These are phyloP conservation scores for Aspiorhynchus laticeps DNA, from an alignment of 2,113 vertebrate genomes.

Conservation along the genomic window DNA sequence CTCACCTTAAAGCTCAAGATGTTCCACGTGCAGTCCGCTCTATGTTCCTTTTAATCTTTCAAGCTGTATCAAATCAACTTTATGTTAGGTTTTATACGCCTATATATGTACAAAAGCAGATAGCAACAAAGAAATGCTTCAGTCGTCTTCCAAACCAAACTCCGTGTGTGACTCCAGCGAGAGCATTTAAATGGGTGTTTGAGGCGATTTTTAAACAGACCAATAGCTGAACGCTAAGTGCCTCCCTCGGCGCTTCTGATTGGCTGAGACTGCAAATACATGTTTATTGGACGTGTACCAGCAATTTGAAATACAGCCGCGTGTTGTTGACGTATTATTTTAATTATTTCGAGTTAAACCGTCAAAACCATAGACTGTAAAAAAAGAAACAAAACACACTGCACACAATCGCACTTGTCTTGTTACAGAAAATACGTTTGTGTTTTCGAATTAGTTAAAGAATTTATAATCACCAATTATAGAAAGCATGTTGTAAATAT, in stretches of 20 bases:
- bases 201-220: constrained; percentile 70
- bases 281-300: constrained; percentile 37
- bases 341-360: background rate
- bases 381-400: background rate
- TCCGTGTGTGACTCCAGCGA: background rate
- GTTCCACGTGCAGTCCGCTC: background rate
- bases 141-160: background rate
- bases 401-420: background rate
- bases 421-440: background rate
- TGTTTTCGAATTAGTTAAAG: background rate
- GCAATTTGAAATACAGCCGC: constrained; percentile 51
- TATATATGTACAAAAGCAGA: background rate
- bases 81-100: background rate
- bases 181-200: constrained; percentile 71
- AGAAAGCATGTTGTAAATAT: background rate
- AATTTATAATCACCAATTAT: background rate
- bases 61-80: background rate
- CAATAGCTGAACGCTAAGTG: constrained; percentile 61
- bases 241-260: constrained; percentile 53
- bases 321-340: background rate
- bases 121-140: background rate
- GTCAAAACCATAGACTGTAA: too few relatives aligned
- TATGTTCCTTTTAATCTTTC: background rate
- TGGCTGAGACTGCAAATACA: constrained; percentile 49
- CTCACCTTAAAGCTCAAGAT: constrained; percentile 4